phyloP scores from a whole-genome alignment of 2,888 invertebrate genomes.

The Perdita meconis region DNA sequence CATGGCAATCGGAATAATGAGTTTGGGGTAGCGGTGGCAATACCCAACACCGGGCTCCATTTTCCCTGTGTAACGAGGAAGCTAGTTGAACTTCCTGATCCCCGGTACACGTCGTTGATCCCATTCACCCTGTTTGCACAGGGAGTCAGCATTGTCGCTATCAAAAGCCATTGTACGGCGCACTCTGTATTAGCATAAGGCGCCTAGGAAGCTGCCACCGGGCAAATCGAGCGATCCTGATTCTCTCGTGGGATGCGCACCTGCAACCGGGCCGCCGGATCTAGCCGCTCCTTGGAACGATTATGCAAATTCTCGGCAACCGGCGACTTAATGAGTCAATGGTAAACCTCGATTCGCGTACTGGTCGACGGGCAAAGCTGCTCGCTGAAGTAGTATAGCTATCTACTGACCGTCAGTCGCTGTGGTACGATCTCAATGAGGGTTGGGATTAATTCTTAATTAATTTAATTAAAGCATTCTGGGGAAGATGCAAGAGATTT shows the following conservation, averaged over 20 bases:
- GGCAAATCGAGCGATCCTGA: slow-evolving; percentile 60
- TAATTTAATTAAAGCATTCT: no score
- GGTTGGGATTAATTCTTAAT: no score
- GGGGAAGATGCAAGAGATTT: no score
- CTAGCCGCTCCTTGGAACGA: slow-evolving; percentile 52
- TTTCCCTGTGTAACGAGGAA: slow-evolving; percentile 40
- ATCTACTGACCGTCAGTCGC: background rate
- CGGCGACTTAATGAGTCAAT: slow-evolving; percentile 61
- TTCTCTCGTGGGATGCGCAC: slow-evolving; percentile 42
- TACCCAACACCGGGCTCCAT: slow-evolving; percentile 4
- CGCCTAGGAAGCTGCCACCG: slow-evolving; percentile 43
- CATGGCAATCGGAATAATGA: slow-evolving; percentile 11
- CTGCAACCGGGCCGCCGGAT: slow-evolving; percentile 44
- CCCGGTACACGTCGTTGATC: slow-evolving; percentile 43
- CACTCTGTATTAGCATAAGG: slow-evolving; percentile 59
- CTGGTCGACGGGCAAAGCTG: slow-evolving; percentile 39
- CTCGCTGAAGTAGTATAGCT: slow-evolving; percentile 16
- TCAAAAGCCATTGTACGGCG: slow-evolving; percentile 56
- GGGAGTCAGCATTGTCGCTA: slow-evolving; percentile 57
- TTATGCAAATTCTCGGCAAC: slow-evolving; percentile 57
- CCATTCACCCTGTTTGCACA: slow-evolving; percentile 48
- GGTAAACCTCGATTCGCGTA: slow-evolving; percentile 54
- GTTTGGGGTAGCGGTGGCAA: background rate
- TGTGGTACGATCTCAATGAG: no score
- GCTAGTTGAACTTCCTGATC: slow-evolving; percentile 43